Base-by-base conservation (phyloP, 2,888 invertebrate genomes). In the Yponomeuta plumbellus region DNA sequence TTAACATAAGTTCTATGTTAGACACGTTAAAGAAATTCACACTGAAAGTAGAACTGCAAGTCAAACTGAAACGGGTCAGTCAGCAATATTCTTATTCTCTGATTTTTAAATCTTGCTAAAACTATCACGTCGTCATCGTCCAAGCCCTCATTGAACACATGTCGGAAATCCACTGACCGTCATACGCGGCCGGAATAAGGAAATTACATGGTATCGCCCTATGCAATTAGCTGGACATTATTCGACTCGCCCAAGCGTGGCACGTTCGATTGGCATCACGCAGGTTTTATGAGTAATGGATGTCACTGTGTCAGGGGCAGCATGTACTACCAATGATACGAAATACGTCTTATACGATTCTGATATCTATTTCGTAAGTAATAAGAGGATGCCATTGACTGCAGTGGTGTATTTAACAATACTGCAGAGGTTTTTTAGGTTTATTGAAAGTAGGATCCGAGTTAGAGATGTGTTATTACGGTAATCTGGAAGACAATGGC, bases 121-220 rank as follows among this genome's bases (percentile, higher is more conserved):
- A 52, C 13, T 52, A 6, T 52, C 34, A 52, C 4, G 44, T 52
- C 44, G 44, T 5, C 44, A 52, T 52, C 13, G 17, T 13, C 17
- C 44, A 52, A 52, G 17, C 44, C 44, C 44, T 52, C 44, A 52
- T 52, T 52, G 70, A 74, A 74, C 85, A 85, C 76, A 84, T 85
- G 85, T 80, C 79, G 76, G 59, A 65, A 62, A 78, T 70, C 69
- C 68, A 75, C 71, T 76, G 77, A 76, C 75, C 77, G 76, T 74
- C 75, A 76, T 74, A 73, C 74, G 66, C 2, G 69, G 77, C 83
- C 80, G 84, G 86, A 85, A 85, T 80, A 80, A 76, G 83, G 75
- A 81, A 83, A 86, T 85, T 83, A 22, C 22, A 59, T 20, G 62
- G 34, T 62, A 62, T 62, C 62, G 62, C 21, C 17, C 23, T 26